Base-by-base conservation (phyloP, 1,140 invertebrate species). In the Drosophila littoralis region DNA sequence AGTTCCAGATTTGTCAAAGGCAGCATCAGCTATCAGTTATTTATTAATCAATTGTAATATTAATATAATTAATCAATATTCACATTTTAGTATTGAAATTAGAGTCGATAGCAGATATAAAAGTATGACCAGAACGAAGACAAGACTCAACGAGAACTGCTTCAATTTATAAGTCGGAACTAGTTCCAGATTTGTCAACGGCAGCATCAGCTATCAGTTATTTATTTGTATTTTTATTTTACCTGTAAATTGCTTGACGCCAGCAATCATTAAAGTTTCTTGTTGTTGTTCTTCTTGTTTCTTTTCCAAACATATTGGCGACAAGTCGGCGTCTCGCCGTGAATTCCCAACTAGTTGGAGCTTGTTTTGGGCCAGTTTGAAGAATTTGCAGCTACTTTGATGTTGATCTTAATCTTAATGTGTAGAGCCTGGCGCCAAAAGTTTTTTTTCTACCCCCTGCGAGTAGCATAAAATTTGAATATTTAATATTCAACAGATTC, bases 331-430 rank as follows among this genome's bases (percentile, higher is more conserved):
- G 55, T 72, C 55, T 43, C 35, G 28, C 50, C 17, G 46, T 32
- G 15, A 12, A 36, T 40, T 28, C 42, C 36, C 42, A 66, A 71
- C 73, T 71, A 71, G 66, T 75, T 67, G 50, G 22, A 74, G 75
- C 83, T 63, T 74, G 79, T 85, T 85, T 74, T 54, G 8, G 15
- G 69, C 65, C 42, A 71, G 55, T 8, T 54, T 68, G 15, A 69
- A 70, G 68, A 73, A 86, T 83, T 79, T 63, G 74, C 63, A 69
- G 69, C 63, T 51, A 79, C 59, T 75, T 89, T 74, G 80, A 80
- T 83, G 79, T 79, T 88, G 84, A 88, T 89, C 83, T 77, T 86
- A 82, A 88, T 86, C 79, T 88, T 83, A 89, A 89, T 88, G 88
- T 79, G 79, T 89, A 48, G 69, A 77, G 83, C 57, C 84, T 88